Percentiles rank a stretch among this genome's conserved stretches.
phyloP scores from a whole-genome alignment of 2,888 invertebrate genomes.

The Mystacides longicornis region DNA sequence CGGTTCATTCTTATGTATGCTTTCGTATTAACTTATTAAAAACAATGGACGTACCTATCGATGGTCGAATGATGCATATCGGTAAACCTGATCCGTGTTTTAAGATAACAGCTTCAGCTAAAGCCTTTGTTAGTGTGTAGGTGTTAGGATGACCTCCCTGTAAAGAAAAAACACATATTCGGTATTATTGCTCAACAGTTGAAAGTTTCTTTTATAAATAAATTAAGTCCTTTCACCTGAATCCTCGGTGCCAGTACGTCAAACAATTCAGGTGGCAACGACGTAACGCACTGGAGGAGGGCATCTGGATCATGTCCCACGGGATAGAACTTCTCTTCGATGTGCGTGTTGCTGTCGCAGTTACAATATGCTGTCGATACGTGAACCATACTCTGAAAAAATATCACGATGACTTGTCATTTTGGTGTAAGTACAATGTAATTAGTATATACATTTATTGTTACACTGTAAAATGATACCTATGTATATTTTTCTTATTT shows the following conservation, averaged over 20 bases:
- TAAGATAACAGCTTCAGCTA: slow-evolving; percentile 79
- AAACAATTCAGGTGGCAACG: slow-evolving; percentile 54
- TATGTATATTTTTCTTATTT: too few relatives aligned
- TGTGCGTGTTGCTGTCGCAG: slow-evolving; percentile 64
- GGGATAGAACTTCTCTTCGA: slow-evolving; percentile 80
- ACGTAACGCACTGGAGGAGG: slow-evolving; percentile 53
- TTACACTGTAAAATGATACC: too few relatives aligned
- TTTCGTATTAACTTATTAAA: too few relatives aligned
- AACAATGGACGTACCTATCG: slow-evolving; percentile 74
- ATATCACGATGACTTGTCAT: too few relatives aligned
- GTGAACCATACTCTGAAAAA: slow-evolving; percentile 66
- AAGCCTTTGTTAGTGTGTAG: slow-evolving; percentile 90
- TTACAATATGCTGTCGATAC: slow-evolving; percentile 97
- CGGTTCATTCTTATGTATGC: too few relatives aligned
- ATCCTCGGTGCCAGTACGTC: slow-evolving; percentile 50
- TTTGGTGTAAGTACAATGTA: too few relatives aligned
- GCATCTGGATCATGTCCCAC: slow-evolving; percentile 55
- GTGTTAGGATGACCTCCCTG: slow-evolving; percentile 64
- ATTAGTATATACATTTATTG: too few relatives aligned
- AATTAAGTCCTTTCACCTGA: too few relatives aligned
- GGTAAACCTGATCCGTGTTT: slow-evolving; percentile 68
- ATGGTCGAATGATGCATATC: slow-evolving; percentile 85
- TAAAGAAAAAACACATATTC: background rate
- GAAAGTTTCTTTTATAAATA: too few relatives aligned
- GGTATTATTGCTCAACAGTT: too few relatives aligned